Percentiles rank a stretch among this genome's conserved stretches.
These are phyloP conservation scores for Acrocephalus scirpaceus DNA, from an alignment of 2,797 vertebrate genomes.

Conservation along the genomic window DNA sequence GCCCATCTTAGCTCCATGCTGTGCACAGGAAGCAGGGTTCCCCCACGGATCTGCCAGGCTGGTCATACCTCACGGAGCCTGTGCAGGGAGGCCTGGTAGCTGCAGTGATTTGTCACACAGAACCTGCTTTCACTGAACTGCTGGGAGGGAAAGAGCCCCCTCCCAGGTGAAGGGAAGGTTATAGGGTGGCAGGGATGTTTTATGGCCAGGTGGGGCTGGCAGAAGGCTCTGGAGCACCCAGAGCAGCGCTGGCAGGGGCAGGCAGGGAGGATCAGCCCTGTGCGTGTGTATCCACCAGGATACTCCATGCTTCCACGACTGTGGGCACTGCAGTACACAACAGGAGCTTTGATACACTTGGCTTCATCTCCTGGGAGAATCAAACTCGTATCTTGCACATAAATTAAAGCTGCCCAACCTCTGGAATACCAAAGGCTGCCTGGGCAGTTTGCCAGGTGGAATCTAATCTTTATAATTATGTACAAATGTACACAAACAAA, in stretches of 20 bases:
- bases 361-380: neutral
- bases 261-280: neutral
- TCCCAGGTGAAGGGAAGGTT: neutral
- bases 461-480: neutral
- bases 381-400: neutral
- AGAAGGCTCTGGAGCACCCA: neutral
- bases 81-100: neutral
- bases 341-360: neutral
- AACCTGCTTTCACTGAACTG: neutral
- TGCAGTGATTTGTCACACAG: neutral
- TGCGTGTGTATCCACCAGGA: neutral
- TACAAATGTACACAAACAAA: neutral
- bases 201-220: neutral
- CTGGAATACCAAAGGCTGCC: neutral
- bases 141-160: neutral
- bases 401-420: constrained; percentile 5
- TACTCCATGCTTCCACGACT: neutral
- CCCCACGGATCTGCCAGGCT: neutral
- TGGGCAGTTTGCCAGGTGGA: neutral
- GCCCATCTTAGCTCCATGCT: neutral
- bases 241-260: neutral
- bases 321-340: neutral
- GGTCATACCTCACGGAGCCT: rapidly evolving
- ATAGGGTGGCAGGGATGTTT: neutral
- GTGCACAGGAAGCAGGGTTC: neutral